These are phyloP conservation scores for Sesamia nonagrioides DNA, from an alignment of 1,140 invertebrate genomes.

Conservation along the genomic window DNA sequence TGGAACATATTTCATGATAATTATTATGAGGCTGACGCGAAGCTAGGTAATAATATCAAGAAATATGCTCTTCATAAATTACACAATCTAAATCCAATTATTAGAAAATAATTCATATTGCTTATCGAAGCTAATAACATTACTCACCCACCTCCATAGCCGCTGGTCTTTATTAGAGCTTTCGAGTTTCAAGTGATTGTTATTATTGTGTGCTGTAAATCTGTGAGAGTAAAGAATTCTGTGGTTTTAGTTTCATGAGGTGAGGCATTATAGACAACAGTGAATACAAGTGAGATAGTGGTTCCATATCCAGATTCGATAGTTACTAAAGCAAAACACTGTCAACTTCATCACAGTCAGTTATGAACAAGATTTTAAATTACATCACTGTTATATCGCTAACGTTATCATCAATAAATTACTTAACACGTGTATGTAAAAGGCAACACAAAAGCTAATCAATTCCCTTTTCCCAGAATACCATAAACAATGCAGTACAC, in stretches of 20 bases:
- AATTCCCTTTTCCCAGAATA: conserved; percentile 13
- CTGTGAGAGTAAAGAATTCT: neutral
- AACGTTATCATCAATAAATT: neutral
- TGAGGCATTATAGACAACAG: neutral
- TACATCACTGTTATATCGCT: too few species aligned
- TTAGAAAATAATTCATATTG: conserved; percentile 21
- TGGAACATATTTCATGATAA: neutral
- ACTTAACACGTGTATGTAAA: neutral
- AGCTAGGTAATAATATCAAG: conserved; percentile 9
- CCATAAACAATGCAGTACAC: conserved; percentile 23
- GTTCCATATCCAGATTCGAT: neutral
- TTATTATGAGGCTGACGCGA: conserved; percentile 19
- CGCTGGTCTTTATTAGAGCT: neutral
- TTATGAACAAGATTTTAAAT: too few species aligned
- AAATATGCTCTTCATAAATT: conserved; percentile 36
- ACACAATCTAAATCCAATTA: conserved; percentile 34
- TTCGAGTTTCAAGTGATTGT: conserved; percentile 21
- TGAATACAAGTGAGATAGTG: neutral
- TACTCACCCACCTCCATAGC: neutral
- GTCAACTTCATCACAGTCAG: too few species aligned
- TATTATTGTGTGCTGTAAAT: conserved; percentile 11
- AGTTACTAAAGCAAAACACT: too few species aligned
- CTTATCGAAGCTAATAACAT: conserved; percentile 11
- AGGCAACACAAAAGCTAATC: neutral
- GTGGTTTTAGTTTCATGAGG: neutral